Percentiles rank a stretch among this genome's conserved stretches.
phyloP scores from a whole-genome alignment of 1,140 invertebrate species.

The Bombus confusus region DNA sequence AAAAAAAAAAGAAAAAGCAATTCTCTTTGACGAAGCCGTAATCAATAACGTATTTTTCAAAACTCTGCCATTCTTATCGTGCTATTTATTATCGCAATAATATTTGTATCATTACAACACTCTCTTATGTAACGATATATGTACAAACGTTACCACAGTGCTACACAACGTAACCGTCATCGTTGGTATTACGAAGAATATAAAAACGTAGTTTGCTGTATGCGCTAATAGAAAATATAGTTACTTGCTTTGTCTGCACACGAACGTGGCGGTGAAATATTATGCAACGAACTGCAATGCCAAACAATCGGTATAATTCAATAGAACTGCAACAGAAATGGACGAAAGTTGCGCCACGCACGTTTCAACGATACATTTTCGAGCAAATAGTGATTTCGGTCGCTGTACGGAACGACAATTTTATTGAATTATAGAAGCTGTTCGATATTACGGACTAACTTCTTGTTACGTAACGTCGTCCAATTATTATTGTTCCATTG shows the following conservation, averaged over 20 bases:
- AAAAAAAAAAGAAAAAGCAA: not conserved
- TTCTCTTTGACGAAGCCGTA: not conserved
- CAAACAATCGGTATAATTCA: slow-evolving; percentile 39
- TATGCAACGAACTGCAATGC: not conserved
- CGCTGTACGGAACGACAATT: not conserved
- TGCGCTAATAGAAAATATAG: not conserved
- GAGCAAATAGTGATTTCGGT: slow-evolving; percentile 2
- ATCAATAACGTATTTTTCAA: not conserved
- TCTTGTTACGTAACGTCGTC: not conserved
- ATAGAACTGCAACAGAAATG: slow-evolving; percentile 12
- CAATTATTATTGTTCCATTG: not conserved
- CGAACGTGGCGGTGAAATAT: not conserved
- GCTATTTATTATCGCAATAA: not conserved
- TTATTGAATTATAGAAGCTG: slow-evolving; percentile 6
- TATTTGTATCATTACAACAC: not conserved
- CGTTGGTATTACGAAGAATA: not conserved
- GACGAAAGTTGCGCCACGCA: slow-evolving; percentile 8
- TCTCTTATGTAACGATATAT: not conserved
- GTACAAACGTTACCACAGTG: not conserved
- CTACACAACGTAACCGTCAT: too few relatives aligned
- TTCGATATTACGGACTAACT: not conserved
- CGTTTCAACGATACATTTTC: slow-evolving; percentile 25
- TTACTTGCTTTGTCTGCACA: not conserved
- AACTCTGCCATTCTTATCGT: too few relatives aligned
- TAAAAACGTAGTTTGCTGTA: not conserved